Base-by-base conservation (phyloP, 2,113 vertebrate genomes). In the Bucco capensis region DNA sequence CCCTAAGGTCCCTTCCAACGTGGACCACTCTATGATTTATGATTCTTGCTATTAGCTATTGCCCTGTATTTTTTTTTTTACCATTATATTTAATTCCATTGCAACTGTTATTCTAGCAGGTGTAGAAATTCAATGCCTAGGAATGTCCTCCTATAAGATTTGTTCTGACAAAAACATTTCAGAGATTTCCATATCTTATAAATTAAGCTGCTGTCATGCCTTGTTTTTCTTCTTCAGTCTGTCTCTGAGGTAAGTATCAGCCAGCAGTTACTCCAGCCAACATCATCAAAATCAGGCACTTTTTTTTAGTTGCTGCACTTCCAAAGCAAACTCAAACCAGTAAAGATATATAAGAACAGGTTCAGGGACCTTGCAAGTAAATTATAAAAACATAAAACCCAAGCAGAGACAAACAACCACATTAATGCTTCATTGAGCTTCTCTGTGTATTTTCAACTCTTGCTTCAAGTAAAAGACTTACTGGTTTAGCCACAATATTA, bases 271-370 rank as follows among this genome's bases (percentile, higher is more conserved):
- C 30, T 74, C 44, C n/a, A 81, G 83, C 83, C 93, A 94, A 91
- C 50, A 88, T 69, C 77, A 93, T 83, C 69, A 91, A 88, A 92
- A 77, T 60, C 64, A 38, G 40, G 67, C 1, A 2, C 19, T 53
- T 92, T 92, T n/a, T 87, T 86, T 44, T 25, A 86, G 31, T 21
- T 69, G 58, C 71, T 91, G 57, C 51, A 46, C 50, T 95, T 96
- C 88, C 91, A 92, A 91, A 88, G 27, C 56, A 92, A 89, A 88
- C 72, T 94, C 79, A 86, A 79, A 83, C 31, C 83, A 83, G 60
- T 17, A 71, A 80, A 88, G 79, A 64, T 70, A 42, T 40, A 35
- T 88, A 88, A 83, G 79, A 95, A 89, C 60, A 88, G 64, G 56
- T 91, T 90, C 83, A 91, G 46, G 35, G 64, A 83, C 30, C 38